These are phyloP conservation scores for Chascanopsetta lugubris DNA, from an alignment of 2,113 vertebrate species.

Conservation along the genomic window DNA sequence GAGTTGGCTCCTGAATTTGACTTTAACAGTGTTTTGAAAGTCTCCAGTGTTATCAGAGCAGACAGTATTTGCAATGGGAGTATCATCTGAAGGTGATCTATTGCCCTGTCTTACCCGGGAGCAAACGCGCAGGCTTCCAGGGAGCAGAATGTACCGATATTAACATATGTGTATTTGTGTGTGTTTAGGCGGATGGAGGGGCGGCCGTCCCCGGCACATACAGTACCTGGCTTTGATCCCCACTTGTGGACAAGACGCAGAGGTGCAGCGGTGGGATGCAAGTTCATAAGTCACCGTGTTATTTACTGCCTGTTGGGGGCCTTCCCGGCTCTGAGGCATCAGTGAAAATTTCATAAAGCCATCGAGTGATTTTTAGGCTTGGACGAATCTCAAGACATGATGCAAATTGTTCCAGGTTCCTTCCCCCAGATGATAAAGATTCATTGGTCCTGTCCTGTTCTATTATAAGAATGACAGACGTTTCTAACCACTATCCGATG, in stretches of 20 bases:
- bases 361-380: constrained; percentile 44
- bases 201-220: constrained; percentile 29
- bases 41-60: constrained; percentile 33
- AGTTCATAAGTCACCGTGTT: constrained; percentile 46
- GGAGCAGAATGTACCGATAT: constrained; percentile 29
- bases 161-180: constrained; percentile 11
- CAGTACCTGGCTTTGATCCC: constrained; percentile 55
- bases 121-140: constrained; percentile 14
- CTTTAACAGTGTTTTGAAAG: constrained; percentile 34
- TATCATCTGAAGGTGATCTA: constrained; percentile 44
- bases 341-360: constrained; percentile 42
- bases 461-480: constrained; percentile 10
- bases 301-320: constrained; percentile 49
- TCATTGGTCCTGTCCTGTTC: constrained; percentile 10
- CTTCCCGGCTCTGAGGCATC: constrained; percentile 25
- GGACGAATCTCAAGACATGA: constrained; percentile 16
- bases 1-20: constrained; percentile 12
- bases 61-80: constrained; percentile 26
- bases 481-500: not conserved
- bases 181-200: not conserved
- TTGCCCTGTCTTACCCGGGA: constrained; percentile 29
- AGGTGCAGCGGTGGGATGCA: constrained; percentile 16
- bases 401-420: constrained; percentile 15
- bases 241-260: constrained; percentile 18
- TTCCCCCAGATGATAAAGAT: constrained; percentile 27